Evolutionary conservation across 2,113 vertebrate genomes (phyloP).

Genomic region (Balaenoptera acutorostrata): DNA sequence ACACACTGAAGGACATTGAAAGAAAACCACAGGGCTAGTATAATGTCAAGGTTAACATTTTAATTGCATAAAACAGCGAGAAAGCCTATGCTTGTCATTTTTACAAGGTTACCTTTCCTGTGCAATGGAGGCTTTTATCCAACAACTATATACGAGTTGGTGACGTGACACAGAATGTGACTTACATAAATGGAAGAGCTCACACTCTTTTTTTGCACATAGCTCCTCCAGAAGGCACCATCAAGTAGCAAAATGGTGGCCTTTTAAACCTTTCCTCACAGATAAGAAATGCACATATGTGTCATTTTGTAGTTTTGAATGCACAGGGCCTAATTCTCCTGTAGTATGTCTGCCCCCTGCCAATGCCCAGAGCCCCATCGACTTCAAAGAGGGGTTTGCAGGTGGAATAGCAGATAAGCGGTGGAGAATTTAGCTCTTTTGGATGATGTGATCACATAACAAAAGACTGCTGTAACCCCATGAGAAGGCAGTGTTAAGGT

Average conservation of each 20-base stretch:
- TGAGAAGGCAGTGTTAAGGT: constrained; percentile 55
- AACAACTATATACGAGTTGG: constrained; percentile 27
- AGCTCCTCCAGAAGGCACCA: constrained; percentile 40
- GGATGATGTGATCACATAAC: constrained; percentile 54
- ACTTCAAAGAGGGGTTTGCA: constrained; percentile 65
- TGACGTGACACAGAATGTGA: constrained; percentile 52
- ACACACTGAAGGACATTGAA: constrained; percentile 56
- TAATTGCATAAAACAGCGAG: constrained; percentile 67
- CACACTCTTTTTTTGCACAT: not conserved
- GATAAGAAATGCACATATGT: constrained; percentile 53
- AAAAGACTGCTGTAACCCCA: constrained; percentile 61
- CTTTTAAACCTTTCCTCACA: constrained; percentile 58
- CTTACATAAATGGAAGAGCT: constrained; percentile 52
- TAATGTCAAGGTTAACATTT: constrained; percentile 68
- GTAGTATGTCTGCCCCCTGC: not conserved
- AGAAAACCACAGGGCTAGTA: constrained; percentile 37
- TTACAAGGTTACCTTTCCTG: constrained; percentile 67
- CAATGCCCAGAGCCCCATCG: not conserved
- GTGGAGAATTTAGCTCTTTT: constrained; percentile 52
- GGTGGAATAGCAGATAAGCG: constrained; percentile 50
- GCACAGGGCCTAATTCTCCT: constrained; percentile 45
- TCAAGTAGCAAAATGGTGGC: constrained; percentile 53
- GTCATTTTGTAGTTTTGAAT: constrained; percentile 55
- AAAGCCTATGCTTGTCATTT: constrained; percentile 55
- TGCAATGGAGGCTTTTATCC: constrained; percentile 65